Evolutionary conservation across 2,113 vertebrate genomes (phyloP).

Genomic region (Cyanoramphus novaezelandiae): DNA sequence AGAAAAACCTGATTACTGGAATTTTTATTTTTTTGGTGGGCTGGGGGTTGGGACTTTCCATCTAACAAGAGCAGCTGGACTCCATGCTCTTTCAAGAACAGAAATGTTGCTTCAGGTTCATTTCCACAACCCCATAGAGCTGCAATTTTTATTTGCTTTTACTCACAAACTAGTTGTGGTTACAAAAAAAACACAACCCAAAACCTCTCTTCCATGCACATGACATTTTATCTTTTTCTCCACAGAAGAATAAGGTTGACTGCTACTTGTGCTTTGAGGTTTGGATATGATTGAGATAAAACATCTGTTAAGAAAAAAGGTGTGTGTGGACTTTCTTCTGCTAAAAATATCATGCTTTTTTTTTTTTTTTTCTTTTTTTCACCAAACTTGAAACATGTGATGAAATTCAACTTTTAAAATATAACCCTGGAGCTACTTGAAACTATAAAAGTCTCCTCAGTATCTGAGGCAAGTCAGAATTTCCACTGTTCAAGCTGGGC

Average conservation of each 20-base stretch:
- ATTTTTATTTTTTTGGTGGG: background rate
- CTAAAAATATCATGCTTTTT: constrained; percentile 70
- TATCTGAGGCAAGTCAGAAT: constrained; percentile 76
- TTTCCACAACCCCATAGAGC: constrained; percentile 39
- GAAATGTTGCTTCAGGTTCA: constrained; percentile 62
- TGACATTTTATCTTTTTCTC: constrained; percentile 55
- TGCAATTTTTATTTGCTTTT: constrained; percentile 58
- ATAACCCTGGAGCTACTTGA: constrained; percentile 75
- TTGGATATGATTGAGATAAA: constrained; percentile 67
- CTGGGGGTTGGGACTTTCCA: constrained; percentile 39
- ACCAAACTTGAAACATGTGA: constrained; percentile 72
- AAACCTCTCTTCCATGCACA: constrained; percentile 42
- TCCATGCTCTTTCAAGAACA: constrained; percentile 29
- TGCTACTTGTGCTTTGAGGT: constrained; percentile 66
- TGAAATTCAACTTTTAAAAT: constrained; percentile 76
- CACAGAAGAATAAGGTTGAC: constrained; percentile 58
- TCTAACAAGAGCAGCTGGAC: constrained; percentile 47
- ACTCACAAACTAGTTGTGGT: constrained; percentile 45
- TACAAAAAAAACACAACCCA: background rate
- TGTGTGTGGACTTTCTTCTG: constrained; percentile 1
- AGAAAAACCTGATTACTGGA: constrained; percentile 16
- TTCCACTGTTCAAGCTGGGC: constrained; percentile 74
- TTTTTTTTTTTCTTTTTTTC: background rate
- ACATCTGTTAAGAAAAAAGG: constrained; percentile 65
- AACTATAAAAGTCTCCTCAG: constrained; percentile 75